phyloP scores from a whole-genome alignment of 2,888 invertebrate species.

The Cordilura impudica region DNA sequence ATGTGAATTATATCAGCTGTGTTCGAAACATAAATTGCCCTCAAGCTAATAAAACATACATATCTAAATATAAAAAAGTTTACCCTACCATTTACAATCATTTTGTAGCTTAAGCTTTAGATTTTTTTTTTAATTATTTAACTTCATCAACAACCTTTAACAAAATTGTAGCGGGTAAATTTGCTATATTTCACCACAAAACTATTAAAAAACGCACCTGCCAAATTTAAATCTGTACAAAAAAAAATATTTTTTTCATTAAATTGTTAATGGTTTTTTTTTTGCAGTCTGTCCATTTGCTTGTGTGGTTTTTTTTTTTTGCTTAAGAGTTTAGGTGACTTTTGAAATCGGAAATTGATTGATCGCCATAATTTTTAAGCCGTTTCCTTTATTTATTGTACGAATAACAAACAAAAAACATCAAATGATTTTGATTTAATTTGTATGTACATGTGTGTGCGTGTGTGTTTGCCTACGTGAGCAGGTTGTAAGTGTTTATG shows the following conservation, averaged over 20 bases:
- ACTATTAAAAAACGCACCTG: conserved; percentile 15
- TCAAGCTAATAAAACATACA: conserved; percentile 10
- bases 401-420: not conserved
- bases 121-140: not conserved
- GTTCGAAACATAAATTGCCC: not conserved
- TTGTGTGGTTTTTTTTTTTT: not conserved
- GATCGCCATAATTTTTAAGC: conserved; percentile 20
- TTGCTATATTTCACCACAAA: not conserved
- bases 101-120: not conserved
- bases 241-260: not conserved
- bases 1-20: not conserved
- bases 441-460: conserved; percentile 9
- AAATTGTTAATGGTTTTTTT: conserved; percentile 14
- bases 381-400: conserved; percentile 14
- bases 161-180: not conserved
- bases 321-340: conserved; percentile 6
- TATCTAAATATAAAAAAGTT: not conserved
- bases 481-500: conserved; percentile 13
- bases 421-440: not conserved
- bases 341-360: conserved; percentile 37
- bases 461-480: conserved; percentile 9
- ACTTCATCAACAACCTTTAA: not conserved
- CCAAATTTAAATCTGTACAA: not conserved
- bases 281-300: not conserved
- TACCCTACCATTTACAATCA: not conserved